These are phyloP conservation scores for Octomys mimax DNA, from an alignment of 2,797 vertebrate genomes.

Conservation along the genomic window DNA sequence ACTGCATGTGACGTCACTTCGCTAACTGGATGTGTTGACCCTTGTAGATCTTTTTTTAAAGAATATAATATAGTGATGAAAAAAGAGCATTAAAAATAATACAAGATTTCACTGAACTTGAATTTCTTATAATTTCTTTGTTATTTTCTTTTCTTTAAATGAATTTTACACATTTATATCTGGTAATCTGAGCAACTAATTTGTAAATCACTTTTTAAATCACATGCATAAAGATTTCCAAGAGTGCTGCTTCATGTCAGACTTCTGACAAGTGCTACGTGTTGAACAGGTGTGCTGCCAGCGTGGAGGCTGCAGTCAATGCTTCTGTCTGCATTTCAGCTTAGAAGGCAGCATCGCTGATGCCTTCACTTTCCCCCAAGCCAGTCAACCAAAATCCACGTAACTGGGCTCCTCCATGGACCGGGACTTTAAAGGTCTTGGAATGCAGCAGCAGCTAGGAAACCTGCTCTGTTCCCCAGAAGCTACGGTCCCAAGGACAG, in stretches of 20 bases:
- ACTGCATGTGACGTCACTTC: neutral
- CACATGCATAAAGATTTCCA: neutral
- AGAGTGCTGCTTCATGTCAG: neutral
- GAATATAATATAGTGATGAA: too few species aligned
- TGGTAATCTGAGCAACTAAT: too few species aligned
- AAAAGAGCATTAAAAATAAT: too few species aligned
- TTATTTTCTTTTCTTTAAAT: too few species aligned
- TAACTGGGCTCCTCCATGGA: neutral
- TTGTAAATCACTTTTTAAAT: neutral
- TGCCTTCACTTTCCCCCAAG: constrained; percentile 7
- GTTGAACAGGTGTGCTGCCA: neutral
- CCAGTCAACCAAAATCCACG: neutral
- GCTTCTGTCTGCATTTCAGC: neutral
- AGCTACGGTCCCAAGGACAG: neutral
- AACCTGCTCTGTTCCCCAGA: neutral
- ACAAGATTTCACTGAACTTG: too few species aligned
- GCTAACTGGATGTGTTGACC: neutral
- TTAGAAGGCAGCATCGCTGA: neutral
- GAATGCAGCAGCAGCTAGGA: neutral
- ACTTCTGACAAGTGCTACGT: neutral
- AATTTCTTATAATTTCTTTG: too few species aligned
- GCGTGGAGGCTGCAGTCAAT: neutral
- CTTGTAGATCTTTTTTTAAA: neutral
- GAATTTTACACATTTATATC: too few species aligned
- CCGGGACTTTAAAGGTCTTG: neutral